Conservation (phyloP, 2,113 vertebrate species). For the Zapus hudsonius region DNA sequence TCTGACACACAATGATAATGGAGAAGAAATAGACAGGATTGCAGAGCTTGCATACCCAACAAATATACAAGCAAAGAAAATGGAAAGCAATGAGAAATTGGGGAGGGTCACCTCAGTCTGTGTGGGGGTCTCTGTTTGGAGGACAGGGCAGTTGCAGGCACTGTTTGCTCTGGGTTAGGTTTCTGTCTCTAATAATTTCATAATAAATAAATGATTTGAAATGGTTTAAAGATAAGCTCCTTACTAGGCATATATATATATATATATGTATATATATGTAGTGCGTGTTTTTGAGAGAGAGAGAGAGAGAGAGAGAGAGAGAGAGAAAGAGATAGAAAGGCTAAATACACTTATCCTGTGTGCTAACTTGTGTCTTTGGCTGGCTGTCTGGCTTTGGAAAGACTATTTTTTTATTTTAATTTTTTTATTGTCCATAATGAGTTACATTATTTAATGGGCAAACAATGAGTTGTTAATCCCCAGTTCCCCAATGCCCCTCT, state of each 20-base stretch:
- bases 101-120: neutral
- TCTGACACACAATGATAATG: neutral
- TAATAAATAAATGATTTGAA: neutral
- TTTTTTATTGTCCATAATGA: too few relatives aligned
- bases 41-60: neutral
- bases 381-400: neutral
- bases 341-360: neutral
- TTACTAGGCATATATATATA: neutral
- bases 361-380: neutral
- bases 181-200: neutral
- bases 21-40: neutral
- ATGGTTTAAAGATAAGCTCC: neutral
- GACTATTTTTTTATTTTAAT: too few relatives aligned
- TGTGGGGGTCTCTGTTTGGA: neutral
- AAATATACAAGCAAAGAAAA: neutral
- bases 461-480: too few relatives aligned
- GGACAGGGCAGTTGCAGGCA: too few relatives aligned
- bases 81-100: neutral
- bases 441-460: too few relatives aligned
- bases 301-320: too few relatives aligned
- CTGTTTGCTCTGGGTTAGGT: neutral
- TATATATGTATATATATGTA: fast-evolving
- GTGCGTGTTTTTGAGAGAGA: fast-evolving
- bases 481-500: too few relatives aligned
- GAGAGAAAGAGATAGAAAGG: too few relatives aligned